Evolutionary conservation across 2,113 vertebrate species (phyloP).

Genomic region (Triplophysa siluroides): DNA sequence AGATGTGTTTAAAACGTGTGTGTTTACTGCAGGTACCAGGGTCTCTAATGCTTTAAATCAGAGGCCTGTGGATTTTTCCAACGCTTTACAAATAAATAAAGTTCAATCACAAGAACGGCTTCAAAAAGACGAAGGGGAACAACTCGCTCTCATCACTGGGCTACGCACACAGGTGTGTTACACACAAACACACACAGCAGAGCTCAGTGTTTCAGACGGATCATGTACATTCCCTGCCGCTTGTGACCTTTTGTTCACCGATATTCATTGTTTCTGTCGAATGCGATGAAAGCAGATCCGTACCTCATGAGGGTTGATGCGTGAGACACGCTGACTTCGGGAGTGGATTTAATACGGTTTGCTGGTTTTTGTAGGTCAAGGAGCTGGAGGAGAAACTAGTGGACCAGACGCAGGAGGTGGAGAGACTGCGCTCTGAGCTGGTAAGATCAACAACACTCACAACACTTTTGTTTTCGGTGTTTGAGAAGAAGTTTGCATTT

Average conservation of each 20-base stretch:
- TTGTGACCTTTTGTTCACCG: neutral
- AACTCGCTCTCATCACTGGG: constrained; percentile 70
- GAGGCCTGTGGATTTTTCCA: constrained; percentile 74
- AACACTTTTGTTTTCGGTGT: neutral
- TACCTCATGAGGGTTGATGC: neutral
- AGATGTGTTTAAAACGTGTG: neutral
- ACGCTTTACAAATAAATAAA: constrained; percentile 73
- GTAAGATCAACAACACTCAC: constrained; percentile 67
- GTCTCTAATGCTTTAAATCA: constrained; percentile 55
- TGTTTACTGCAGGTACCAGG: constrained; percentile 54
- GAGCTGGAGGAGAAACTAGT: constrained; percentile 84
- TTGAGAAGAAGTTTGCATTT: neutral
- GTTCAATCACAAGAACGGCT: constrained; percentile 69
- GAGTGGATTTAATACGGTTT: neutral
- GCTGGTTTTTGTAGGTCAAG: constrained; percentile 74
- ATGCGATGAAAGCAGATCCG: neutral
- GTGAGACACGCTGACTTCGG: neutral
- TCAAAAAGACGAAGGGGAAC: constrained; percentile 68
- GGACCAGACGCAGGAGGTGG: constrained; percentile 85
- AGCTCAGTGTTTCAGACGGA: constrained; percentile 6
- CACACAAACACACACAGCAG: neutral
- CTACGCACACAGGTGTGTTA: constrained; percentile 81
- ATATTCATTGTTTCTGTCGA: constrained; percentile 17
- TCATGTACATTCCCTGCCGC: constrained; percentile 3
- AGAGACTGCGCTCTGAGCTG: constrained; percentile 83